phyloP scores from a whole-genome alignment of 2,113 vertebrate species.

The Lagopus leucura region DNA sequence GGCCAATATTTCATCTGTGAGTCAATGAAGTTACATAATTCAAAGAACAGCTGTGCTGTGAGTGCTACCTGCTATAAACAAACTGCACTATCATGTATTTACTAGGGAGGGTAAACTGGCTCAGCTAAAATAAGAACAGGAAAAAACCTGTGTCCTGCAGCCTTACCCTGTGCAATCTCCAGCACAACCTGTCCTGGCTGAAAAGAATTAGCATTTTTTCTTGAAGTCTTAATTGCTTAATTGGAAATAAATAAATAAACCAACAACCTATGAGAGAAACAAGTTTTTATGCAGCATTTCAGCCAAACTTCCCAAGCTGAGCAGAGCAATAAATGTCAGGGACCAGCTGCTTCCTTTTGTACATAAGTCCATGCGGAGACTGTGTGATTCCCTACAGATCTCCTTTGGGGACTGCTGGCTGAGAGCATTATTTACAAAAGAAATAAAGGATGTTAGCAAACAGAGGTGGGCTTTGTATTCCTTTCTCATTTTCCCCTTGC shows the following conservation, averaged over 20 bases:
- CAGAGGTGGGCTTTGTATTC: neutral
- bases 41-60: neutral
- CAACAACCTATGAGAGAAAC: neutral
- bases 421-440: slow-evolving; percentile 11
- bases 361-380: neutral
- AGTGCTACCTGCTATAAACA: neutral
- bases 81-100: slow-evolving; percentile 22
- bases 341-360: slow-evolving; percentile 43
- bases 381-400: neutral
- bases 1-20: slow-evolving; percentile 17
- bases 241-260: neutral
- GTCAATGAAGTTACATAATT: slow-evolving; percentile 17
- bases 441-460: slow-evolving; percentile 5
- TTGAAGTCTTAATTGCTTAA: neutral
- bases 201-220: neutral
- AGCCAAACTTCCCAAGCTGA: neutral
- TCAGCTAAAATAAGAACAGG: slow-evolving; percentile 53
- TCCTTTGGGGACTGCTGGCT: neutral
- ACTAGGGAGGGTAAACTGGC: neutral
- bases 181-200: neutral
- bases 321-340: slow-evolving; percentile 23
- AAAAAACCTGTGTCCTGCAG: neutral
- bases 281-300: neutral
- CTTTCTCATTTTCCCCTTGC: neutral
- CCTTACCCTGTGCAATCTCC: neutral